These are phyloP conservation scores for Megalops cyprinoides DNA, from an alignment of 2,797 vertebrate genomes.

Conservation along the genomic window DNA sequence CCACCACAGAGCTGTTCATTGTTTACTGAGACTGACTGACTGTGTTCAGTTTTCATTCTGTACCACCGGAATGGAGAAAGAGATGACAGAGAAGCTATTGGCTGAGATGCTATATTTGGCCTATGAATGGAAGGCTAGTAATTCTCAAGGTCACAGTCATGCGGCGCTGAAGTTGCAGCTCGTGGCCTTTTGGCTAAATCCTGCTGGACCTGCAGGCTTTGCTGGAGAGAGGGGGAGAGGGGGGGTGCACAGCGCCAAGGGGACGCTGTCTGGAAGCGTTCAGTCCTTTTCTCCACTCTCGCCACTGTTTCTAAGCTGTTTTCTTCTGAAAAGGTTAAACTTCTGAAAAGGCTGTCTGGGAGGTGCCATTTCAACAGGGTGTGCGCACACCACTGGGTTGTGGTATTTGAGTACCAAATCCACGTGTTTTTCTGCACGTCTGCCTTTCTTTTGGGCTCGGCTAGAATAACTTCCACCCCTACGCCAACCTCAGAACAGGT, in stretches of 20 bases:
- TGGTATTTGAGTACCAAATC: not conserved
- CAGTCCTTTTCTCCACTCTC: not conserved
- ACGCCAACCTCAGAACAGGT: not conserved
- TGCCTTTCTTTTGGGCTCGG: not conserved
- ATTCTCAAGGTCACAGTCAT: conserved; percentile 8
- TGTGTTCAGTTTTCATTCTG: conserved; percentile 27
- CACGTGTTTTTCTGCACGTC: not conserved
- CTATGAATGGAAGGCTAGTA: not conserved
- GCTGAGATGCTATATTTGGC: not conserved
- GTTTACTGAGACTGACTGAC: not conserved
- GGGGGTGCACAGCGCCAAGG: not conserved
- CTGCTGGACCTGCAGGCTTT: not conserved
- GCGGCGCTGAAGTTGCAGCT: not conserved
- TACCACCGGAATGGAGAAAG: not conserved
- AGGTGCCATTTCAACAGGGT: not conserved
- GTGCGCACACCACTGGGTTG: not conserved
- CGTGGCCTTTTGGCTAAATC: conserved; percentile 7
- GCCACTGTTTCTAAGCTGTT: not conserved
- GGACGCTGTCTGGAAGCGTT: not conserved
- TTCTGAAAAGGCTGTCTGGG: not conserved
- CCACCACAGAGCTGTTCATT: conserved; percentile 32
- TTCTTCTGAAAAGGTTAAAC: conserved; percentile 6
- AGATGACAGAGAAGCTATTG: not conserved
- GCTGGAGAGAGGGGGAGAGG: not conserved
- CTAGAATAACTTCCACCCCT: not conserved